These are phyloP conservation scores for Sinelater perroti DNA, from an alignment of 2,888 invertebrate genomes.

Conservation along the genomic window DNA sequence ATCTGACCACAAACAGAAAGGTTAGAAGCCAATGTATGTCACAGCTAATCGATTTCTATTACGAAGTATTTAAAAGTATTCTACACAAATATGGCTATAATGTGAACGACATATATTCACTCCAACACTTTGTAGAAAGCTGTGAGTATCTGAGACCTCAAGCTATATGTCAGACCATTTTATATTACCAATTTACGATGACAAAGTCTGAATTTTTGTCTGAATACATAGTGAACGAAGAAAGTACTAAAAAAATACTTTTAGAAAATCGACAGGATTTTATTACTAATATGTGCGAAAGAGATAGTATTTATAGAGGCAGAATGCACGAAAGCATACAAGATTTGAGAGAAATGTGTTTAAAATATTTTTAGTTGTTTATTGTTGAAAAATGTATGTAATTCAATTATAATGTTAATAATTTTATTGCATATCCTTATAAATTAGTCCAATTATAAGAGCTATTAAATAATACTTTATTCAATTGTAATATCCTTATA, in stretches of 20 bases:
- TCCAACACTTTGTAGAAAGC: conserved; percentile 51
- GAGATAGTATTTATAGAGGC: conserved; percentile 28
- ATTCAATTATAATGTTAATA: no score
- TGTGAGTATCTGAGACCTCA: conserved; percentile 53
- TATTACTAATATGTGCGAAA: conserved; percentile 33
- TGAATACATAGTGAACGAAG: conserved; percentile 37
- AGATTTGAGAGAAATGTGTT: conserved; percentile 37
- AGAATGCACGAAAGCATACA: conserved; percentile 29
- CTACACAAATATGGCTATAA: conserved; percentile 44
- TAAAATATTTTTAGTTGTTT: conserved; percentile 23
- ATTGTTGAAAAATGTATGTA: no score
- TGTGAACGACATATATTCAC: conserved; percentile 47
- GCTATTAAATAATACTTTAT: no score
- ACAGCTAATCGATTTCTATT: conserved; percentile 52
- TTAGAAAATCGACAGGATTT: conserved; percentile 39
- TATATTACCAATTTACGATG: conserved; percentile 4
- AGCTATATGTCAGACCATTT: conserved; percentile 41
- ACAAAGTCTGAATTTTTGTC: conserved; percentile 26
- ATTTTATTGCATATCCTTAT: no score
- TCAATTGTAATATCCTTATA: no score
- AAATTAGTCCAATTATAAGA: no score
- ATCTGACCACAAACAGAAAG: conserved; percentile 50
- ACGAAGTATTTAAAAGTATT: conserved; percentile 50
- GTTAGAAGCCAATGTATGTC: conserved; percentile 49
- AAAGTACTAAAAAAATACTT: conserved; percentile 34